These are phyloP conservation scores for Harpalus rufipes DNA, from an alignment of 2,888 invertebrate genomes.

Conservation along the genomic window DNA sequence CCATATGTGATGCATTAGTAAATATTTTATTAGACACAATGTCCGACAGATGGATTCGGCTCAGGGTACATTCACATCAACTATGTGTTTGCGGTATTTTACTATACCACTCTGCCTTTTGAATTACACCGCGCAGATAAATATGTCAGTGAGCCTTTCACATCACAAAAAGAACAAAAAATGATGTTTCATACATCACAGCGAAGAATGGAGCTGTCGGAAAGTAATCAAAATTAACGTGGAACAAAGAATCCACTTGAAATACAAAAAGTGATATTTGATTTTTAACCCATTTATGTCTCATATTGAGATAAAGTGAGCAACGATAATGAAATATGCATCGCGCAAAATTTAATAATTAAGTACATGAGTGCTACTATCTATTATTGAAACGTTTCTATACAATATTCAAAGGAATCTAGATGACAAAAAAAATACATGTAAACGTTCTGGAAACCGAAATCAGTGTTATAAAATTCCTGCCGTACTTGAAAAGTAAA, in stretches of 20 bases:
- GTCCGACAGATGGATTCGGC: background rate
- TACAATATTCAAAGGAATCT: no score
- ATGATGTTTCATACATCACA: conserved; percentile 2
- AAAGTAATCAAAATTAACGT: background rate
- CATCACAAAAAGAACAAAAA: conserved; percentile 1
- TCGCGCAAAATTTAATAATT: background rate
- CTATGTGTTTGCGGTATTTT: background rate
- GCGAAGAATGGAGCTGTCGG: background rate
- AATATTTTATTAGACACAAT: no score
- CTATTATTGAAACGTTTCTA: no score
- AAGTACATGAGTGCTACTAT: background rate
- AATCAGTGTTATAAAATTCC: no score
- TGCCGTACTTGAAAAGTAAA: no score
- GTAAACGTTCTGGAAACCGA: no score
- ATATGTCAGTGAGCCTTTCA: background rate
- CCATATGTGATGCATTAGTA: no score
- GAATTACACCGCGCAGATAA: background rate
- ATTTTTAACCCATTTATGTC: conserved; percentile 2
- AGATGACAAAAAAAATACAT: no score
- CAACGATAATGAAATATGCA: background rate
- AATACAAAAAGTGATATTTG: background rate
- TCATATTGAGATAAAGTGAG: background rate
- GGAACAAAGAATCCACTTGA: background rate
- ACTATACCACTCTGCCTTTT: background rate
- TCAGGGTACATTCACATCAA: background rate